These are phyloP conservation scores for Zaprionus obscuricornis DNA, from an alignment of 2,888 invertebrate genomes.

Conservation along the genomic window DNA sequence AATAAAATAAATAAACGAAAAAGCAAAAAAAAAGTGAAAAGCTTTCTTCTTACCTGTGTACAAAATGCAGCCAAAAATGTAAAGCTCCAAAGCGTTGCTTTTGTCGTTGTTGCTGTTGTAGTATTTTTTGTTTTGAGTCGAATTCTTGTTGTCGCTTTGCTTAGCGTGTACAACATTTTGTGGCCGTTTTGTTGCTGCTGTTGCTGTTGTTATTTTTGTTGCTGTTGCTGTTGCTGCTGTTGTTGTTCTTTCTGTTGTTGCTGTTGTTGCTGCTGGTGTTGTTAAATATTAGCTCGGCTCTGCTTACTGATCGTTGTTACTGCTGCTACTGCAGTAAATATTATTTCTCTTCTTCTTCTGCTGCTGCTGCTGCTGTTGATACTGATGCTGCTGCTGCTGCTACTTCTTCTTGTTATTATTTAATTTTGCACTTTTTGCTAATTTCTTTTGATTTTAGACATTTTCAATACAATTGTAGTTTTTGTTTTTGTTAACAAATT, in stretches of 20 bases:
- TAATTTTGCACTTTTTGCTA: slow-evolving; percentile 37
- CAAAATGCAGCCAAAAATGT: slow-evolving; percentile 64
- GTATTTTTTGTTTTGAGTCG: slow-evolving; percentile 61
- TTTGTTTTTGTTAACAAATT: slow-evolving; percentile 61
- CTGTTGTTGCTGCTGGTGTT: slow-evolving; percentile 10
- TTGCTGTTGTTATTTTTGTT: slow-evolving; percentile 28
- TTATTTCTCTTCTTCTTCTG: neutral
- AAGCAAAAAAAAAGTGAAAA: slow-evolving; percentile 5
- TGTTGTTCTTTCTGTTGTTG: slow-evolving; percentile 4
- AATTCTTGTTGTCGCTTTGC: slow-evolving; percentile 72
- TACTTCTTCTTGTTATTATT: neutral
- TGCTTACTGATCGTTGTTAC: too few species aligned
- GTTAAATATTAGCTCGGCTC: too few species aligned
- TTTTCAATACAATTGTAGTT: slow-evolving; percentile 61
- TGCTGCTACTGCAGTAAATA: too few species aligned
- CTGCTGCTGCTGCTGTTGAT: slow-evolving; percentile 6
- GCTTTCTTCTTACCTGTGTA: slow-evolving; percentile 54
- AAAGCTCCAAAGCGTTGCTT: slow-evolving; percentile 53
- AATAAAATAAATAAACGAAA: too few species aligned
- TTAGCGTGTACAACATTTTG: slow-evolving; percentile 71
- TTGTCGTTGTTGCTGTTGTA: slow-evolving; percentile 7
- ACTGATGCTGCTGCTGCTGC: too few species aligned
- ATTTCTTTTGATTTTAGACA: slow-evolving; percentile 65
- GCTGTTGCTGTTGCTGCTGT: slow-evolving; percentile 19
- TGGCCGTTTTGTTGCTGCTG: slow-evolving; percentile 53